Conservation (phyloP, 2,113 vertebrate species). For the Micromys minutus region DNA sequence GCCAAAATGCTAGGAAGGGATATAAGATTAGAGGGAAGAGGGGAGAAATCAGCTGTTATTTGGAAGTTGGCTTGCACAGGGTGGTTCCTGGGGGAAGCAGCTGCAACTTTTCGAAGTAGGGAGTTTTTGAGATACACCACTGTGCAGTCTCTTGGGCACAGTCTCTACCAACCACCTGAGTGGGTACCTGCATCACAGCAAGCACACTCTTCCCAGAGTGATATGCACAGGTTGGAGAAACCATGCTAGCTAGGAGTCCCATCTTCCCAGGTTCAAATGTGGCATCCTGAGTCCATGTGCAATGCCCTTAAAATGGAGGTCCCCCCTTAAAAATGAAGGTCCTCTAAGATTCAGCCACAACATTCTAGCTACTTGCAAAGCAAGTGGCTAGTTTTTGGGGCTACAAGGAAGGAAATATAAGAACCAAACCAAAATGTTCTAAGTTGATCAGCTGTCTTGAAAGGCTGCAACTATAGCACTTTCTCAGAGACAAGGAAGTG, state of each 20-base stretch:
- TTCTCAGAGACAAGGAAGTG: not conserved
- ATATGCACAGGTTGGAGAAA: not conserved
- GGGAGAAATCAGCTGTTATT: no score
- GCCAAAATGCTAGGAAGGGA: not conserved
- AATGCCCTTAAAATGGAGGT: no score
- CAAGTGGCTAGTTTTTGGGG: constrained; percentile 21
- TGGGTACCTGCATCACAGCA: not conserved
- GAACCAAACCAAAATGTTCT: not conserved
- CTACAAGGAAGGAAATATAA: not conserved
- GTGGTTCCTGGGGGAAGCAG: not conserved
- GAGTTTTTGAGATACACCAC: not conserved
- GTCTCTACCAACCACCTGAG: not conserved
- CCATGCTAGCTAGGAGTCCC: not conserved
- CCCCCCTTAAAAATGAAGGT: not conserved
- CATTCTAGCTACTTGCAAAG: constrained; percentile 7
- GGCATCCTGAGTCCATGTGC: not conserved
- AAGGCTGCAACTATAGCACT: not conserved
- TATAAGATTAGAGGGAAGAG: not conserved
- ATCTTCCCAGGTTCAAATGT: not conserved
- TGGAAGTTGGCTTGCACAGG: not conserved
- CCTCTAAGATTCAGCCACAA: not conserved
- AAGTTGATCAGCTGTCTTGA: not conserved
- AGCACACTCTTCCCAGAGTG: not conserved
- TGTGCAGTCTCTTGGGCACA: not conserved
- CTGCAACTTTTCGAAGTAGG: not conserved